A percentile compares a stretch with the other conserved stretches of the same genome.
Conservation (phyloP, 2,797 vertebrate genomes). For the Trichosurus vulpecula region DNA sequence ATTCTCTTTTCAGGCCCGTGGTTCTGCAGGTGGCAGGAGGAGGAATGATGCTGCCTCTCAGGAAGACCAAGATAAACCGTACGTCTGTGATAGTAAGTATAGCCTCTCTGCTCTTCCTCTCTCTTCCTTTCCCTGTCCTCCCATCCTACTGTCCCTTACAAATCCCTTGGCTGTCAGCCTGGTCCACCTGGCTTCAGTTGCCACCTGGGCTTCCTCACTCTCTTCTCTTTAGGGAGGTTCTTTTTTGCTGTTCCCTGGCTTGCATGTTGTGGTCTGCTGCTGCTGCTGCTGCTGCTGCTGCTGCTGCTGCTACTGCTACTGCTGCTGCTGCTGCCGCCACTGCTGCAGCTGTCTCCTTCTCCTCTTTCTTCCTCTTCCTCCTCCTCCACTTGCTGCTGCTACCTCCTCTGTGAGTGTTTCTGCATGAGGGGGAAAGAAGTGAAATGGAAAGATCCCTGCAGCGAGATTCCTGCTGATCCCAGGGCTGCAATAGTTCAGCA, state of each 20-base stretch:
- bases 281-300: neutral
- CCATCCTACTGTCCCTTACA: constrained; percentile 29
- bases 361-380: constrained; percentile 16
- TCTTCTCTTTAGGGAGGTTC: constrained; percentile 46
- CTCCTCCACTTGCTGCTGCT: constrained; percentile 24
- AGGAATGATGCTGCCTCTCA: constrained; percentile 91
- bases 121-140: neutral
- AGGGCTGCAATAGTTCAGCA: constrained; percentile 63
- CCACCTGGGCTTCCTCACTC: constrained; percentile 58
- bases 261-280: constrained; percentile 37
- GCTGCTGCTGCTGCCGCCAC: neutral
- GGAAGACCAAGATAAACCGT: constrained; percentile 97
- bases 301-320: neutral
- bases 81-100: constrained; percentile 98
- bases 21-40: constrained; percentile 91
- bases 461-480: constrained; percentile 52
- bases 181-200: constrained; percentile 39
- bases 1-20: constrained; percentile 90
- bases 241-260: constrained; percentile 56
- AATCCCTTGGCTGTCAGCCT: constrained; percentile 59
- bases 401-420: constrained; percentile 14
- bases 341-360: neutral
- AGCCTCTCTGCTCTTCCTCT: neutral
- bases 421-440: constrained; percentile 67
- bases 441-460: neutral